Evolutionary conservation across 2,797 vertebrate species (phyloP).

Genomic region (Tapera naevia): DNA sequence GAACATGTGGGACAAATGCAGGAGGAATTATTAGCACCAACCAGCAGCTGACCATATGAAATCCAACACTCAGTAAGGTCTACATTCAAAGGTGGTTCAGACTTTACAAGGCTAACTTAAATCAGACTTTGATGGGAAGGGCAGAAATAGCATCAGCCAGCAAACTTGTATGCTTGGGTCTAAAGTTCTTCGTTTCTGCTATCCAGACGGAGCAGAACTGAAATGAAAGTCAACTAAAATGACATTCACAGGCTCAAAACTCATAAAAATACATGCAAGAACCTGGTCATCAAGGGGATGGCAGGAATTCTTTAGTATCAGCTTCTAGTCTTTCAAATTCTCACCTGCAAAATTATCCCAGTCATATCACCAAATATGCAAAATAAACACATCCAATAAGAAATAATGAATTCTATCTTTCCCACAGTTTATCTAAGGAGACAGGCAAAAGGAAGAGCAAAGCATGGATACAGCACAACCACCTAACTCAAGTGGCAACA

Average conservation of each 20-base stretch:
- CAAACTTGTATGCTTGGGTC: background rate
- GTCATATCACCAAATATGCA: background rate
- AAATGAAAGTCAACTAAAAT: background rate
- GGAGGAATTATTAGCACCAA: background rate
- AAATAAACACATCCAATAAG: background rate
- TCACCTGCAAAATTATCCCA: background rate
- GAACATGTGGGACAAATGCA: background rate
- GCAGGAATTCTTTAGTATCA: background rate
- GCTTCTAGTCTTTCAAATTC: background rate
- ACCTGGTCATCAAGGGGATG: background rate
- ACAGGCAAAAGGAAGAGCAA: background rate
- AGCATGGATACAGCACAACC: background rate
- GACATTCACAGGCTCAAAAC: background rate
- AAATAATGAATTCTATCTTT: background rate
- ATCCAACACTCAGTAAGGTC: background rate
- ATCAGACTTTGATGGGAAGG: background rate
- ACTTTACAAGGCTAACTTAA: background rate
- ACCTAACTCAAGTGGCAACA: background rate
- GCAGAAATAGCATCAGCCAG: background rate
- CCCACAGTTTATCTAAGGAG: background rate
- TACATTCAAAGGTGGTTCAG: background rate
- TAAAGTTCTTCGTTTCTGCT: background rate
- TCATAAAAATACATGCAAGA: background rate
- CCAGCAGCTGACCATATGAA: background rate
- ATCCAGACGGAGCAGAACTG: background rate